Base-by-base conservation (phyloP, 1,140 invertebrate species). In the Adelges cooleyi region DNA sequence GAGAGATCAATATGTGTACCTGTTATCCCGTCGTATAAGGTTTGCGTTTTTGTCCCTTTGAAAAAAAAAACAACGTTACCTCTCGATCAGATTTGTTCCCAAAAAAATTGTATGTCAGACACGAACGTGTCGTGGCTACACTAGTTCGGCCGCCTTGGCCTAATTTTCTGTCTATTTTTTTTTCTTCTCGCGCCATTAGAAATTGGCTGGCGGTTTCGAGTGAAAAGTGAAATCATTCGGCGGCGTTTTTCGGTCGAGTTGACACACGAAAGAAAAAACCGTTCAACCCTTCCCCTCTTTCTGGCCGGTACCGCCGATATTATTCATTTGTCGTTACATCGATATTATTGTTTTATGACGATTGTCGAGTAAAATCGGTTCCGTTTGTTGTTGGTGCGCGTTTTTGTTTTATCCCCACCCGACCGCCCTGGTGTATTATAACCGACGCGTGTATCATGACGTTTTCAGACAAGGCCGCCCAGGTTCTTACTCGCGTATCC, bases 221-320 rank as follows among this genome's bases (percentile, higher is more conserved):
- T 22, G 42, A 33, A 48, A 62, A 62, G 56, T 62, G 56, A 62
- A 62, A 62, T 62, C 56, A 33, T 62, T 62, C 6, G 40, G 4
- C n/a, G n/a, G n/a, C n/a, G 11, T 33, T 33, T 46, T 62, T 62
- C 42, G 56, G 42, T 62, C 56, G 56, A 62, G 27, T 48, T 48
- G 25, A 40, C 27, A 62, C 11, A 46, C 17, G 25, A n/a, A 17
- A n/a, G 46, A 10, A 20, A 62, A 17, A 6, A 11, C 29, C 29
- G 29, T 33, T 33, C 11, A 33, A 33, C 29, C 29, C 29, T 11
- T 33, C 29, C 29, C 5, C 29, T 11, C 29, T 33, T 5, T 33
- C 29, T 33, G 11, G 11, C n/a, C n/a, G n/a, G 29, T 33, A 5
- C 11, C 11, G 29, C n/a, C n/a, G n/a, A 38, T 44, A 44, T 44